A percentile compares a stretch with the other conserved stretches of the same genome.
Evolutionary conservation across 1,140 invertebrate genomes (phyloP).

Genomic region (Heterodera carotae): DNA sequence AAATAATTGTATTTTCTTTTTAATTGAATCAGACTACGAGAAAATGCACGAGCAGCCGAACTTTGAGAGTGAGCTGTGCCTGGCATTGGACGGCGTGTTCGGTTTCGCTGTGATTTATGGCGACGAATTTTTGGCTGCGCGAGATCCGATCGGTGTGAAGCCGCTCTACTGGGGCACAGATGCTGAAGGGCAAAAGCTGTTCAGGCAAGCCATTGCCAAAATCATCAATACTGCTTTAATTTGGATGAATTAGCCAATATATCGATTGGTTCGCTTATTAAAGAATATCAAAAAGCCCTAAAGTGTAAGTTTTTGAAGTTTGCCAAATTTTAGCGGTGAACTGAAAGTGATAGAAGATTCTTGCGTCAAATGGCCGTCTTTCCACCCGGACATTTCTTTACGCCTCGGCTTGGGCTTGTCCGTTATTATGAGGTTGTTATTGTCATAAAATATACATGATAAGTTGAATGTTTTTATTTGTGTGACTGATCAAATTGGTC

Average conservation of each 20-base stretch:
- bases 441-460: too few species aligned
- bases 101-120: slow-evolving; percentile 60
- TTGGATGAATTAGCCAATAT: not conserved
- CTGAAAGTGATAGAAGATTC: slow-evolving; percentile 61
- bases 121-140: slow-evolving; percentile 61
- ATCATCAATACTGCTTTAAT: not conserved
- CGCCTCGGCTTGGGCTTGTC: slow-evolving; percentile 58
- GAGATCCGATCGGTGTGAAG: slow-evolving; percentile 60
- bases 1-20: slow-evolving; percentile 52
- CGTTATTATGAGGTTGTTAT: slow-evolving; percentile 59
- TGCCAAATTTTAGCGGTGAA: slow-evolving; percentile 56
- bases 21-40: slow-evolving; percentile 43
- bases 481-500: too few species aligned
- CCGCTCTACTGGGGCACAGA: slow-evolving; percentile 62
- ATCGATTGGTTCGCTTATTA: too few species aligned
- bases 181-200: slow-evolving; percentile 54
- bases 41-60: slow-evolving; percentile 42
- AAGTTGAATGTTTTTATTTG: too few species aligned
- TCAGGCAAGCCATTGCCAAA: slow-evolving; percentile 47
- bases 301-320: too few species aligned
- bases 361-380: slow-evolving; percentile 56
- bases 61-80: slow-evolving; percentile 51
- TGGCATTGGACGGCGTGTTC: slow-evolving; percentile 61
- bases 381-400: slow-evolving; percentile 62
- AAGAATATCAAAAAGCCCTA: too few species aligned